phyloP scores from a whole-genome alignment of 1,140 invertebrate genomes.

The Anoplolepis gracilipes region DNA sequence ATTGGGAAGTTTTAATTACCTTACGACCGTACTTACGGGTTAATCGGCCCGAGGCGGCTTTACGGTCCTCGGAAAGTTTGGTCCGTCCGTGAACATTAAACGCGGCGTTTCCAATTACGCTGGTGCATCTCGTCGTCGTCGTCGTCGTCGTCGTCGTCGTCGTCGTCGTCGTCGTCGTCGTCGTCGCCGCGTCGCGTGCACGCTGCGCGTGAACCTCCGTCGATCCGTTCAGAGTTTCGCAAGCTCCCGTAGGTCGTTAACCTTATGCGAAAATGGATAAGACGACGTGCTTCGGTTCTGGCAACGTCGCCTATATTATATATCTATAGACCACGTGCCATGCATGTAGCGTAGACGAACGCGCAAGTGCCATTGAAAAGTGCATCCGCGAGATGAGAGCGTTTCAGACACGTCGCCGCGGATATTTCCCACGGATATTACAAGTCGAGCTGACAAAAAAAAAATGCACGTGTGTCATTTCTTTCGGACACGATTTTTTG shows the following conservation, averaged over 20 bases:
- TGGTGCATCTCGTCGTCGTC: not conserved
- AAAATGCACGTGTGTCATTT: no score
- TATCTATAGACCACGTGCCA: not conserved
- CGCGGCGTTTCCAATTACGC: conserved; percentile 59
- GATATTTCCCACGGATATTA: not conserved
- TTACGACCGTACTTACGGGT: conserved; percentile 15
- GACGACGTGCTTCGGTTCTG: conserved; percentile 67
- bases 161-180: not conserved
- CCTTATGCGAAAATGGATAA: conserved; percentile 78
- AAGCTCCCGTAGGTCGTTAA: conserved; percentile 69
- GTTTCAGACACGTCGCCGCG: not conserved
- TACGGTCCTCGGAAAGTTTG: conserved; percentile 36
- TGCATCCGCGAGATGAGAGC: not conserved
- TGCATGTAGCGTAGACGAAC: conserved; percentile 39
- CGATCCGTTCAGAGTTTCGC: conserved; percentile 57
- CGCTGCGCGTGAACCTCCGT: no score
- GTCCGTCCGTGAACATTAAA: conserved; percentile 40
- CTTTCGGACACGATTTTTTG: no score
- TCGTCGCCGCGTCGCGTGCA: not conserved
- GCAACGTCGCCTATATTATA: conserved; percentile 56
- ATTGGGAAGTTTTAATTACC: conserved; percentile 57
- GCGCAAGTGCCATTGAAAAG: conserved; percentile 24
- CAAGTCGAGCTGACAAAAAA: no score
- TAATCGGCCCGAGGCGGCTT: conserved; percentile 33
- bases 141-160: not conserved